Conservation (phyloP, 1,140 invertebrate species). For the Trichoplusia ni region DNA sequence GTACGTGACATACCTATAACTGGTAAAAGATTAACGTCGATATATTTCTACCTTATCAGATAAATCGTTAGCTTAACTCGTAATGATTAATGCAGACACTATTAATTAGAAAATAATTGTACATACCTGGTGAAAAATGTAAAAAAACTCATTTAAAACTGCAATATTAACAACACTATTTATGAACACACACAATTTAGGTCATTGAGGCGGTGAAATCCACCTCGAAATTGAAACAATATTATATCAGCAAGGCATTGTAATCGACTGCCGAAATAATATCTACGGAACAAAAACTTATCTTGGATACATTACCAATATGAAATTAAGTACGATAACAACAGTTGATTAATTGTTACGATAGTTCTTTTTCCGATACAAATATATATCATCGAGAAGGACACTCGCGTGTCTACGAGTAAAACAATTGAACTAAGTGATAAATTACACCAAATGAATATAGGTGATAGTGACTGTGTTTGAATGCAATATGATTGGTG, state of each 20-base stretch:
- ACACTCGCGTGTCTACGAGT: background rate
- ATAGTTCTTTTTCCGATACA: background rate
- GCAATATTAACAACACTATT: background rate
- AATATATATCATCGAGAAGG: background rate
- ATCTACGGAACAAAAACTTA: constrained; percentile 35
- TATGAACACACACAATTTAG: background rate
- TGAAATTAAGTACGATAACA: constrained; percentile 30
- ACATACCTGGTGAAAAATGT: constrained; percentile 29
- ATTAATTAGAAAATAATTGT: background rate
- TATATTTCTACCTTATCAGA: constrained; percentile 7
- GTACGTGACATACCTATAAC: background rate
- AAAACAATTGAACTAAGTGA: no score
- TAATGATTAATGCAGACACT: background rate
- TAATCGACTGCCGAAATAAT: constrained; percentile 37
- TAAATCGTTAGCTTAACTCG: background rate
- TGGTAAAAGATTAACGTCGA: constrained; percentile 8
- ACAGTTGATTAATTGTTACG: constrained; percentile 25
- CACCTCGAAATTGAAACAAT: constrained; percentile 20
- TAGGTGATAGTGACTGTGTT: no score
- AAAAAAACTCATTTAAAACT: constrained; percentile 34
- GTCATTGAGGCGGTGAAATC: background rate
- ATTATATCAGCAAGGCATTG: constrained; percentile 32
- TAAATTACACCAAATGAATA: no score
- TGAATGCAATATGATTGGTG: no score
- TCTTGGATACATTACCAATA: constrained; percentile 38